These are phyloP conservation scores for Hippoglossus hippoglossus DNA, from an alignment of 2,797 vertebrate genomes.

Conservation along the genomic window DNA sequence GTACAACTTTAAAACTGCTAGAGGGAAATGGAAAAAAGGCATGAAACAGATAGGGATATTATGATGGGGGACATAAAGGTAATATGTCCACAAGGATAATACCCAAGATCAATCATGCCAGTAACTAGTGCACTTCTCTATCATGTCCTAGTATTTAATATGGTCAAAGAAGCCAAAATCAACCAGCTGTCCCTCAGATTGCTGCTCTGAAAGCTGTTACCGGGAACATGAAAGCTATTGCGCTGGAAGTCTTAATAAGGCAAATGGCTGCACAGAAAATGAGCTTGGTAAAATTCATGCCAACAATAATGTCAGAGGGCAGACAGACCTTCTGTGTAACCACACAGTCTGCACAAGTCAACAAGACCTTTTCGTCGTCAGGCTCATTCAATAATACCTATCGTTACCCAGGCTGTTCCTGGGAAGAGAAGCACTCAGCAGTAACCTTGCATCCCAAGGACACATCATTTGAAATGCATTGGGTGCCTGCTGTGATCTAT, in stretches of 20 bases:
- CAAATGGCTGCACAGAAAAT: slow-evolving; percentile 46
- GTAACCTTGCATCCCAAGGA: slow-evolving; percentile 83
- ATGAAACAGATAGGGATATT: slow-evolving; percentile 2
- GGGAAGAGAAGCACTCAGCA: slow-evolving; percentile 48
- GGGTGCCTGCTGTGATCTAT: slow-evolving; percentile 76
- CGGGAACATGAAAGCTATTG: slow-evolving; percentile 17
- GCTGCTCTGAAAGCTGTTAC: slow-evolving; percentile 11
- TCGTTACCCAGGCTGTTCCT: slow-evolving; percentile 48
- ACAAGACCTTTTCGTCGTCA: slow-evolving; percentile 55
- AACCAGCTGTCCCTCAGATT: slow-evolving; percentile 15
- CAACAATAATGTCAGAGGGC: slow-evolving; percentile 43
- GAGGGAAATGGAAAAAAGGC: slow-evolving; percentile 3
- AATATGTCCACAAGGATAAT: slow-evolving; percentile 6
- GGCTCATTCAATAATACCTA: slow-evolving; percentile 56
- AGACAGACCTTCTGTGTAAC: slow-evolving; percentile 38
- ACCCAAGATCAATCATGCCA: slow-evolving; percentile 4
- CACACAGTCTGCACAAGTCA: slow-evolving; percentile 48
- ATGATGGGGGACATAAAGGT: background rate
- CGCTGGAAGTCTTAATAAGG: slow-evolving; percentile 32
- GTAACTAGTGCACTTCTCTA: slow-evolving; percentile 2
- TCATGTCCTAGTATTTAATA: slow-evolving; percentile 18
- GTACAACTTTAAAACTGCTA: slow-evolving; percentile 12
- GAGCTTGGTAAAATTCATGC: slow-evolving; percentile 42
- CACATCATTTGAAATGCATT: slow-evolving; percentile 85
- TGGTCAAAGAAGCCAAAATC: slow-evolving; percentile 13